Percentiles rank a stretch among this genome's conserved stretches.
phyloP scores from a whole-genome alignment of 2,888 invertebrate species.

The Atrina japonica region DNA sequence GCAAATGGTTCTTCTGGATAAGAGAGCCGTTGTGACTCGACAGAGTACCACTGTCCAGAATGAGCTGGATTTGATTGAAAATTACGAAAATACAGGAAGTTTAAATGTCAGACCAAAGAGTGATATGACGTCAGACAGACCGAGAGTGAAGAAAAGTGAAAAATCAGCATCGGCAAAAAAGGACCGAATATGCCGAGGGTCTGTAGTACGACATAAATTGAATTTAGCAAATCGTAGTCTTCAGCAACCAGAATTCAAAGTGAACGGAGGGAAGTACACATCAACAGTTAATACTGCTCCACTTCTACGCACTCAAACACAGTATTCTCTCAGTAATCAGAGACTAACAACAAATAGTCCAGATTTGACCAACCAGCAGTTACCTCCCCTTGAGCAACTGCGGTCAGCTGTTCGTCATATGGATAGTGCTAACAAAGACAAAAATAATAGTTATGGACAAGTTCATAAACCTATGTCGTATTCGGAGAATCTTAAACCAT shows the following conservation, averaged over 20 bases:
- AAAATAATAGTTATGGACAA: slow-evolving; percentile 30
- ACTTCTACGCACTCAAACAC: slow-evolving; percentile 69
- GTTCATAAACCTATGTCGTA: slow-evolving; percentile 48
- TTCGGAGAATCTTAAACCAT: slow-evolving; percentile 68
- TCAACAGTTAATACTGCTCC: slow-evolving; percentile 65
- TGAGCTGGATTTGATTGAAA: slow-evolving; percentile 68
- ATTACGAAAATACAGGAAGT: slow-evolving; percentile 72
- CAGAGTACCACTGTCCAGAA: slow-evolving; percentile 61
- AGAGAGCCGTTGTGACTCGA: slow-evolving; percentile 59
- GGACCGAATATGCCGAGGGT: slow-evolving; percentile 69
- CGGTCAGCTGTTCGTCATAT: slow-evolving; percentile 67
- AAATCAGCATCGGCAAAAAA: slow-evolving; percentile 49
- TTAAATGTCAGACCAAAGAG: slow-evolving; percentile 57
- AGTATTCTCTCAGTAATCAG: slow-evolving; percentile 71
- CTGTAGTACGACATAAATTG: slow-evolving; percentile 62
- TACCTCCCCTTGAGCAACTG: slow-evolving; percentile 73
- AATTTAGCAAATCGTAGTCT: slow-evolving; percentile 49
- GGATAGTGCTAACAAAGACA: slow-evolving; percentile 48
- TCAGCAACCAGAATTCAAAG: slow-evolving; percentile 57
- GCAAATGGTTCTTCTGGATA: slow-evolving; percentile 68
- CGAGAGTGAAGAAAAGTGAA: background rate
- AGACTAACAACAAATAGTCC: slow-evolving; percentile 70
- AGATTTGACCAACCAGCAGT: slow-evolving; percentile 60
- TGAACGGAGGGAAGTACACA: slow-evolving; percentile 69
- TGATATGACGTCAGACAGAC: slow-evolving; percentile 25